These are phyloP conservation scores for Caerostris extrusa DNA, from an alignment of 1,140 invertebrate genomes.

Conservation along the genomic window DNA sequence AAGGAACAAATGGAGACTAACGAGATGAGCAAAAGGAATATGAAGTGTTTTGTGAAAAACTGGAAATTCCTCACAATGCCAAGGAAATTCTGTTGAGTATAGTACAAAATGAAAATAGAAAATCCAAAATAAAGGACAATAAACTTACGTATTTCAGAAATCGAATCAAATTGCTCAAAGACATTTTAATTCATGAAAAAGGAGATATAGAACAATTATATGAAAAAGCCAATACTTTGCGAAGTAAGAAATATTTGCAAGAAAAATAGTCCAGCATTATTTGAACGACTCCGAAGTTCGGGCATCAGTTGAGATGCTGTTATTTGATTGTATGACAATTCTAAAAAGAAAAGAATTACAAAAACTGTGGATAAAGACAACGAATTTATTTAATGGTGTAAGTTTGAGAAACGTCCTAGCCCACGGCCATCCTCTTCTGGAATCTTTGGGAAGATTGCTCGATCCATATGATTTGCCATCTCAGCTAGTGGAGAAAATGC, in stretches of 20 bases:
- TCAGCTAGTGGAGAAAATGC: constrained; percentile 7
- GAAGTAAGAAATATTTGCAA: neutral
- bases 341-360: neutral
- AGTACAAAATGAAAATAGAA: neutral
- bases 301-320: constrained; percentile 52
- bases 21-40: neutral
- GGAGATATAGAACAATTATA: neutral
- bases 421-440: constrained; percentile 57
- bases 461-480: constrained; percentile 67
- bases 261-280: constrained; percentile 26
- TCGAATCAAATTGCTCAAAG: constrained; percentile 39
- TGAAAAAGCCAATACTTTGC: neutral
- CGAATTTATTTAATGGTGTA: constrained; percentile 44
- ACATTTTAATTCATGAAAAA: constrained; percentile 61
- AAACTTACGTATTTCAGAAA: neutral
- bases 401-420: constrained; percentile 54
- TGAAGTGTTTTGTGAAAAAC: neutral
- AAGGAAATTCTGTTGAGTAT: neutral
- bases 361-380: constrained; percentile 52
- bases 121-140: neutral
- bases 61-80: neutral
- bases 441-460: constrained; percentile 13
- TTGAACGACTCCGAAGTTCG: neutral
- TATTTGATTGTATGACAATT: constrained; percentile 67
- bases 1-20: neutral